Percentiles rank a stretch among this genome's conserved stretches.
Evolutionary conservation across 2,797 vertebrate genomes (phyloP).

Genomic region (Gobionotothen gibberifrons): DNA sequence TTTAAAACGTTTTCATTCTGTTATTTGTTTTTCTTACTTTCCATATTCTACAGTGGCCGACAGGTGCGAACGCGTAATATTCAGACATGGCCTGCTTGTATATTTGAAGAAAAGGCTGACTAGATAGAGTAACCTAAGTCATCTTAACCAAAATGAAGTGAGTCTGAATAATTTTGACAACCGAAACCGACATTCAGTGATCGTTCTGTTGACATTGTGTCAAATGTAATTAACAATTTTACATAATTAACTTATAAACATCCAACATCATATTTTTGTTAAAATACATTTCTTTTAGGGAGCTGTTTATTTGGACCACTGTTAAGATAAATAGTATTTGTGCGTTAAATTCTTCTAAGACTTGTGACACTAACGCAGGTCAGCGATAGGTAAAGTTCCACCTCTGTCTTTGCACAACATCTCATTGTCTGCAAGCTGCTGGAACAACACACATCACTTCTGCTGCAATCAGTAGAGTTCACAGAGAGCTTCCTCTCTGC

Average conservation of each 20-base stretch:
- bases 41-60: too few species aligned
- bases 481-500: slow-evolving; percentile 66
- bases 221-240: background rate
- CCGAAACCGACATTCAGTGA: too few species aligned
- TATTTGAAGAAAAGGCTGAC: background rate
- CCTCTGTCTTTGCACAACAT: slow-evolving; percentile 41
- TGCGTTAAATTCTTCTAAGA: background rate
- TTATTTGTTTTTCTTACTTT: background rate
- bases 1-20: background rate
- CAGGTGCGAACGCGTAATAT: too few species aligned
- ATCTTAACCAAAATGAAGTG: background rate
- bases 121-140: background rate
- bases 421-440: slow-evolving; percentile 54
- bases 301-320: background rate
- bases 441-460: slow-evolving; percentile 61
- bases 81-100: background rate
- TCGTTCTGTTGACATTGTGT: too few species aligned
- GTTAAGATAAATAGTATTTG: background rate
- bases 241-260: background rate
- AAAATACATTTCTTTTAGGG: background rate
- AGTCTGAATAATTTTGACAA: background rate
- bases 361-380: slow-evolving; percentile 2
- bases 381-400: slow-evolving; percentile 23
- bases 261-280: background rate
- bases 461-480: slow-evolving; percentile 69